Conservation (phyloP, 2,888 invertebrate genomes). For the Euzetes globulus region DNA sequence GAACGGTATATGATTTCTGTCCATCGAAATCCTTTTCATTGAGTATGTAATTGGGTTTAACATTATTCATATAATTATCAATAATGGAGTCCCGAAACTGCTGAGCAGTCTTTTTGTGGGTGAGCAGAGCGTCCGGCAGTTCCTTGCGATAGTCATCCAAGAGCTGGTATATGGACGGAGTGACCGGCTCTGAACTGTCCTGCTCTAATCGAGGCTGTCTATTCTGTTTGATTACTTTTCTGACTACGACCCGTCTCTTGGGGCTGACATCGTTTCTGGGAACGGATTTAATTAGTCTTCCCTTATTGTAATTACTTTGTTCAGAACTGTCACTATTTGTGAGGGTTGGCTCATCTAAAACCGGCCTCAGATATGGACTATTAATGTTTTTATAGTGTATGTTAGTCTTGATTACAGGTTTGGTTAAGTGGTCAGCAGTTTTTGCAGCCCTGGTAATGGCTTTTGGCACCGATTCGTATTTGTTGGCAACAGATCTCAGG, state of each 20-base stretch:
- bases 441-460: not conserved
- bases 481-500: no score
- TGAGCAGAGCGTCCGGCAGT: not conserved
- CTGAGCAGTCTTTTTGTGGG: not conserved
- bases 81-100: not conserved
- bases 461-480: not conserved
- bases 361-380: conserved; percentile 18
- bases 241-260: not conserved
- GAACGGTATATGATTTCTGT: not conserved
- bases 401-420: not conserved
- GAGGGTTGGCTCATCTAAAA: not conserved
- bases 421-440: not conserved
- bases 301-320: not conserved
- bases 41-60: not conserved
- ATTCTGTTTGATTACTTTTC: not conserved
- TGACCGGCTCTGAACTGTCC: not conserved
- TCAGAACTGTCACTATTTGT: not conserved
- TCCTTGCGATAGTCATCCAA: not conserved
- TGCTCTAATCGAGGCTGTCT: not conserved
- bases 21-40: conserved; percentile 6
- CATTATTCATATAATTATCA: conserved; percentile 14
- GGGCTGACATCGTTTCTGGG: not conserved
- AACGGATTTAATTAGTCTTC: not conserved
- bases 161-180: not conserved
- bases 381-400: not conserved